phyloP scores from a whole-genome alignment of 2,888 invertebrate species.

The Drosophila niveifrons region DNA sequence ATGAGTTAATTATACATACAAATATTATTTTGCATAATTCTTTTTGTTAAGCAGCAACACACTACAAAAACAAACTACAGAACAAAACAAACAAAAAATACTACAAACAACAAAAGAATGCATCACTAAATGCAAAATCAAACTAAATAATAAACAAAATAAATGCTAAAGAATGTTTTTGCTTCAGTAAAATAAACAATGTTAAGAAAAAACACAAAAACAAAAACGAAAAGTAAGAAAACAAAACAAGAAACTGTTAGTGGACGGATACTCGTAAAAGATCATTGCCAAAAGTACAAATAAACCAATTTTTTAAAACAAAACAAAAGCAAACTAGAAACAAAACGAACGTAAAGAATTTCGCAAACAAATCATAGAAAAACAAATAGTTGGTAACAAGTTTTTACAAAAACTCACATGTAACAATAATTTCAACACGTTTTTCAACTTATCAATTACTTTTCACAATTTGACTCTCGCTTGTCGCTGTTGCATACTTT shows the following conservation, averaged over 20 bases:
- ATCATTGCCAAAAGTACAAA: conserved; percentile 85
- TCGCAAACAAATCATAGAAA: conserved; percentile 58
- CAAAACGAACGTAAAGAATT: conserved; percentile 71
- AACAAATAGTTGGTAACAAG: conserved; percentile 68
- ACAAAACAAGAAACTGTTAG: conserved; percentile 75
- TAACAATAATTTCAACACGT: conserved; percentile 18
- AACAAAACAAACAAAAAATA: conserved; percentile 50
- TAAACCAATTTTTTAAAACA: conserved; percentile 76
- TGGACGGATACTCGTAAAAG: conserved; percentile 74
- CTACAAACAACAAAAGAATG: conserved; percentile 27
- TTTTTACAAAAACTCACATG: conserved; percentile 51
- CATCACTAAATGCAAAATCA: conserved; percentile 30
- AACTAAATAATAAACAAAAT: conserved; percentile 42
- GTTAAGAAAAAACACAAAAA: conserved; percentile 45
- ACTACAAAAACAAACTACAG: conserved; percentile 58
- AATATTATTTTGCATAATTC: conserved; percentile 36
- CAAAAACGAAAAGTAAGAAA: conserved; percentile 43
- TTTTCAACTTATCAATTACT: conserved; percentile 6
- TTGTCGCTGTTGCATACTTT: conserved; percentile 59
- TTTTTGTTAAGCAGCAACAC: conserved; percentile 47
- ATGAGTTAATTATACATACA: conserved; percentile 54
- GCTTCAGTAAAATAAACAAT: conserved; percentile 62
- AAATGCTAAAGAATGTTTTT: conserved; percentile 64
- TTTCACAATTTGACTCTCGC: conserved; percentile 62
- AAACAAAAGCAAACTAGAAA: conserved; percentile 66